A percentile compares a stretch with the other conserved stretches of the same genome.
Conservation (phyloP, 2,888 invertebrate genomes). For the Perizoma affinitatum region DNA sequence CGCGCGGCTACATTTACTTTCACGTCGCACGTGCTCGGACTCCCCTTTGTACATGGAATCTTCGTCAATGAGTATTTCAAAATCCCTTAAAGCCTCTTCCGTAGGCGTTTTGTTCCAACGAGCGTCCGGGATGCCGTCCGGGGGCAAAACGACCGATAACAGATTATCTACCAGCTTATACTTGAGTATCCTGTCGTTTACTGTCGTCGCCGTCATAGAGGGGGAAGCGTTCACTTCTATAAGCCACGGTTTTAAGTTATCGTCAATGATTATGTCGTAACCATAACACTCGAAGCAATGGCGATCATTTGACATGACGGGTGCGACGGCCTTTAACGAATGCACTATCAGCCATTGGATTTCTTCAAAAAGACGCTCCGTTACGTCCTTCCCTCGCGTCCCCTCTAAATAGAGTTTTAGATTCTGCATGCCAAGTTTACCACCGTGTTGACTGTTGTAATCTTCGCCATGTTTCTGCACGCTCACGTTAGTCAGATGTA, state of each 20-base stretch:
- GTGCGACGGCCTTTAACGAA: constrained; percentile 94
- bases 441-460: constrained; percentile 95
- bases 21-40: constrained; percentile 40
- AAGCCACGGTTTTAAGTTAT: constrained; percentile 95
- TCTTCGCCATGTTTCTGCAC: constrained; percentile 97
- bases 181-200: constrained; percentile 95
- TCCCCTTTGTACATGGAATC: constrained; percentile 87
- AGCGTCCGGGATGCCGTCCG: constrained; percentile 93
- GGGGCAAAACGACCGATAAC: constrained; percentile 93
- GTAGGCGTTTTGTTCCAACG: constrained; percentile 92
- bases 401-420: constrained; percentile 94
- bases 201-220: constrained; percentile 95
- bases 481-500: constrained; percentile 97
- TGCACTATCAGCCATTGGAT: constrained; percentile 95
- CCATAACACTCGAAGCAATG: constrained; percentile 97
- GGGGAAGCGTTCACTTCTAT: constrained; percentile 97
- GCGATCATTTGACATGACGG: constrained; percentile 95
- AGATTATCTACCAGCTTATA: constrained; percentile 96
- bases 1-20: constrained; percentile 39
- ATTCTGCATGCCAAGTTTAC: constrained; percentile 96
- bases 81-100: constrained; percentile 89
- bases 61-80: constrained; percentile 89
- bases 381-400: constrained; percentile 93
- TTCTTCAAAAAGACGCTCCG: constrained; percentile 93
- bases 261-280: constrained; percentile 97